Evolutionary conservation across 2,888 invertebrate genomes (phyloP).

Genomic region (Sipha maydis): DNA sequence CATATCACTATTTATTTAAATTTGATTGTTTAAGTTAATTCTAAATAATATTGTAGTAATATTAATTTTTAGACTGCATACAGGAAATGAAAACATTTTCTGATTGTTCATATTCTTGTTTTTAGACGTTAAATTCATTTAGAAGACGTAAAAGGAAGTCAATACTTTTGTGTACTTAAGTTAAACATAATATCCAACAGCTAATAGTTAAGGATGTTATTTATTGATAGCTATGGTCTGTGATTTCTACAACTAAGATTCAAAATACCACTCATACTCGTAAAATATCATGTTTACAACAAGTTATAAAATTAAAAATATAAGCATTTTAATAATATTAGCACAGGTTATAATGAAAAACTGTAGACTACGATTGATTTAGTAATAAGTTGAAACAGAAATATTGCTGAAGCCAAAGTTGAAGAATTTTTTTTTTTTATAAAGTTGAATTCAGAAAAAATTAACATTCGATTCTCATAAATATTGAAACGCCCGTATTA

Average conservation of each 20-base stretch:
- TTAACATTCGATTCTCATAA: not conserved
- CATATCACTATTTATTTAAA: not conserved
- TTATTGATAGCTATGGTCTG: conserved; percentile 16
- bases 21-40: conserved; percentile 14
- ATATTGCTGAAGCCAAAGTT: not conserved
- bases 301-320: not conserved
- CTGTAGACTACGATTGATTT: not conserved
- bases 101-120: conserved; percentile 11
- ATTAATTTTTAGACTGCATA: not conserved
- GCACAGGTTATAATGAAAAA: no score
- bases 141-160: conserved; percentile 3
- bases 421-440: no score
- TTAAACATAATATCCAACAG: conserved; percentile 16
- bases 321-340: not conserved
- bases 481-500: not conserved
- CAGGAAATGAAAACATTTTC: conserved; percentile 32
- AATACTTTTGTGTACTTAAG: not conserved
- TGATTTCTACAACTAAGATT: conserved; percentile 16
- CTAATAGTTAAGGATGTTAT: conserved; percentile 33
- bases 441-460: not conserved
- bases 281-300: conserved; percentile 33
- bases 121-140: conserved; percentile 1
- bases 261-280: not conserved
- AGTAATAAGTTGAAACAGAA: not conserved
- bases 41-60: not conserved